Evolutionary conservation across 2,888 invertebrate species (phyloP), one percentile per base, ranked within the genome.

Genomic region (Plagodis dolabraria): DNA sequence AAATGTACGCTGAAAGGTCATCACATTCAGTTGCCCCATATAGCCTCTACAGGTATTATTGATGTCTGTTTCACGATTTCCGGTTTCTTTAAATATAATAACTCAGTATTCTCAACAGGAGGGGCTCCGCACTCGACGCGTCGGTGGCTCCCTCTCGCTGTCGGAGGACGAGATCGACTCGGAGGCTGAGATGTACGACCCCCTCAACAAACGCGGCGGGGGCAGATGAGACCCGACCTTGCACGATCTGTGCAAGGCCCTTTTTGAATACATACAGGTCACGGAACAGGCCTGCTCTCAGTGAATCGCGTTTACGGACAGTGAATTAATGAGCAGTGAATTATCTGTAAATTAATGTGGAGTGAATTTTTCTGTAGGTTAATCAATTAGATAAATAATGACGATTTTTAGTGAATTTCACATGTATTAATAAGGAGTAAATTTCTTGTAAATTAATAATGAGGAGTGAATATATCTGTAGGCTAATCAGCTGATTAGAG

Each of bases 161-260:
- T 97, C 97, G 0, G 97, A 97, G 79, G 96, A 96, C 74, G 97
- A 97, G 84, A 91, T 96, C 63, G 97, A 96, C 80, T 96, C 96
- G 0, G 96, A 96, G 55, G 80, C 87, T 0, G 93, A 93, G 64
- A 68, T 93, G 67, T 93, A 92, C 67, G 88, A 91, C 64, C 92
- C 93, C 5, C 74, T 92, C 33, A 89, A 91, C 74, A 91, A 90
- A 47, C 79, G 91, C 6, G 87, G 87, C 6, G 86, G 88, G 44
- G 85, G 85, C 63, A 89, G 92, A 82, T 92, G 92, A 92, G 92
- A 89, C 79, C 75, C 81, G 72, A 85, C 79, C n/a, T 60, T 83
- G 86, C 86, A 87, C 89, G 92, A 91, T 62, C 79, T 92, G 86
- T 92, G 92, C 89, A 88, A 89, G 69, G 92, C 89, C 58, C 71